Evolutionary conservation across 2,888 invertebrate genomes (phyloP), one percentile per base, ranked within the genome.

Genomic region (Aphidius colemani): DNA sequence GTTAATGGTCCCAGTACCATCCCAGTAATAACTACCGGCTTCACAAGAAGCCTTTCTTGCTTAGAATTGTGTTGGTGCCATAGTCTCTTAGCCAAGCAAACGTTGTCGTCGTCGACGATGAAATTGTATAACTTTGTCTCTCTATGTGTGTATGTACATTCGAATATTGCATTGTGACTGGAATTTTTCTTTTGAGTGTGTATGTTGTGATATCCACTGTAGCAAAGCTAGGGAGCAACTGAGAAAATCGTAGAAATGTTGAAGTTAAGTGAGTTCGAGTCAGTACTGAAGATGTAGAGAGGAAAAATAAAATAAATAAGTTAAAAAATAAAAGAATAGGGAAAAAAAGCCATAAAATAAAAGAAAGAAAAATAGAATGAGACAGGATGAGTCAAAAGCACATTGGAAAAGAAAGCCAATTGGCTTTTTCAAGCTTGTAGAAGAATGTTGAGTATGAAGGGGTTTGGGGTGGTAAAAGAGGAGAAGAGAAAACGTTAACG

Each of bases 331-430:
- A 41, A 43, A 53, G 43, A 53, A 53, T 53, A 9, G 40, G 40
- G 40, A 53, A 53, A 43, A 55, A 40, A 9, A 55, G 11, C n/a
- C 55, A 55, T 41, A 43, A 43, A 41, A 43, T 43, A 13, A 55
- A 55, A 55, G 55, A 55, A 41, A 43, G 55, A 55, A 30, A 30
- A 30, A 30, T 30, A 30, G 5, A 30, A 30, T 30, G 5, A 30
- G 30, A 5, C 30, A 30, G 30, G 30, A 30, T 30, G 30, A 30
- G 30, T 30, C 30, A 30, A 30, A 30, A 55, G 55, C 13, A 43
- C 55, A 43, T 55, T 55, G 55, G 55, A 55, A 11, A 55, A 55
- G 55, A 43, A 30, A 55, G 55, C 43, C 43, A 55, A 55, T 55
- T 55, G 55, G 43, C 13, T 55, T 55, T 55, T 13, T 43, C 7